Evolutionary conservation across 1,140 invertebrate genomes (phyloP), one percentile per base, ranked within the genome.

Genomic region (Eupristina koningsbergeri): DNA sequence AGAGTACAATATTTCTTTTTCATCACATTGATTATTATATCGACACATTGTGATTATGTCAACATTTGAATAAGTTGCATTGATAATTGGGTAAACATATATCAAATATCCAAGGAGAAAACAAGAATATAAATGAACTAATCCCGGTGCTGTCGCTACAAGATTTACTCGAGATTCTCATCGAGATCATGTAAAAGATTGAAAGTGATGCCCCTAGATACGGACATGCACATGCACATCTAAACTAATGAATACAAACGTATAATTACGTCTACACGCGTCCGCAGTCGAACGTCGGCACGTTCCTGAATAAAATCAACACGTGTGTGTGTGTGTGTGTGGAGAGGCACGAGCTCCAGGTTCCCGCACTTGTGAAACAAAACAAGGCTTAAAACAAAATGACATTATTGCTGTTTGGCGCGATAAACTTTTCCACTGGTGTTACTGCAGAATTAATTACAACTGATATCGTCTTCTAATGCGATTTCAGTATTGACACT

Each of bases 311-410:
- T n/a, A n/a, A n/a, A n/a, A n/a, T n/a, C n/a, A n/a, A n/a, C n/a
- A n/a, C n/a, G n/a, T n/a, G n/a, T n/a, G n/a, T n/a, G n/a, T n/a
- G n/a, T n/a, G n/a, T n/a, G n/a, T n/a, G n/a, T n/a, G n/a, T n/a
- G n/a, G n/a, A n/a, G n/a, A n/a, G n/a, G n/a, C n/a, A n/a, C n/a
- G n/a, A n/a, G n/a, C 22, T 58, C 34, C n/a, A 41, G n/a, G 41
- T 31, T 67, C 63, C 63, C 69, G 63, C n/a, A 80, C 41, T 67
- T 80, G 50, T 22, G 63, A 67, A 64, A 67, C 50, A n/a, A 64
- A 29, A 64, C 29, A 34, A 34, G 45, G 63, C 41, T 80, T 36
- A 69, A 79, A 64, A 69, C 50, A 69, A 80, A 80, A 69, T 80
- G 63, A 80, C 63, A 80, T 63, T 45, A 77, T 77, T 61, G 75